Evolutionary conservation across 2,888 invertebrate species (phyloP).

Genomic region (Bombyx huttoni): DNA sequence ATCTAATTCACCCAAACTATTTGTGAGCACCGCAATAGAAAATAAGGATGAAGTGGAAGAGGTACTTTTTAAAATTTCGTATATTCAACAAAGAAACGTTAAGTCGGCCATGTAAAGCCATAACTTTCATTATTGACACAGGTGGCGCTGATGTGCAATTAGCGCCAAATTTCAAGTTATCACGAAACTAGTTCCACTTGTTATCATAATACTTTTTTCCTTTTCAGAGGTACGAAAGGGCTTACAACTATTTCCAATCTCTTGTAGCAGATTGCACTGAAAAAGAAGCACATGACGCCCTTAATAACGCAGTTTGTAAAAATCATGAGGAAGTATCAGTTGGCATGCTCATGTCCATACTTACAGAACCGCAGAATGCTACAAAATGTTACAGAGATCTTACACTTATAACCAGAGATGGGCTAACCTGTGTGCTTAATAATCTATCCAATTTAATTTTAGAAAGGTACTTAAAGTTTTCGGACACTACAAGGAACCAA

Average conservation of each 20-base stretch:
- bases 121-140: constrained; percentile 53
- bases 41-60: constrained; percentile 92
- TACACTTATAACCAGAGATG: constrained; percentile 91
- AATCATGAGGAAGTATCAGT: constrained; percentile 95
- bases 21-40: constrained; percentile 86
- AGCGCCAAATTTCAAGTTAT: constrained; percentile 56
- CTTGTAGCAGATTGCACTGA: constrained; percentile 89
- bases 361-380: constrained; percentile 88
- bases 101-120: constrained; percentile 66
- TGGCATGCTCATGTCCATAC: constrained; percentile 89
- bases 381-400: constrained; percentile 92
- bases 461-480: constrained; percentile 90
- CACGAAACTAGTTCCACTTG: constrained; percentile 14
- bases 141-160: constrained; percentile 51
- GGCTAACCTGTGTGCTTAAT: constrained; percentile 84
- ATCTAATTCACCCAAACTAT: constrained; percentile 79
- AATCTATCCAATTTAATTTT: constrained; percentile 88
- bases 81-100: constrained; percentile 67
- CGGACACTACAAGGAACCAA: constrained; percentile 86
- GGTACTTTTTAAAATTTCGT: constrained; percentile 76
- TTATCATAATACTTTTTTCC: constrained; percentile 13
- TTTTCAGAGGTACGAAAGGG: constrained; percentile 91
- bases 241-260: constrained; percentile 82
- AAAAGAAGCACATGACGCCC: constrained; percentile 92
- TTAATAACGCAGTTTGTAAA: constrained; percentile 91